Percentiles rank a stretch among this genome's conserved stretches.
These are phyloP conservation scores for Meloidogyne floridensis DNA, from an alignment of 1,140 invertebrate genomes.

Conservation along the genomic window DNA sequence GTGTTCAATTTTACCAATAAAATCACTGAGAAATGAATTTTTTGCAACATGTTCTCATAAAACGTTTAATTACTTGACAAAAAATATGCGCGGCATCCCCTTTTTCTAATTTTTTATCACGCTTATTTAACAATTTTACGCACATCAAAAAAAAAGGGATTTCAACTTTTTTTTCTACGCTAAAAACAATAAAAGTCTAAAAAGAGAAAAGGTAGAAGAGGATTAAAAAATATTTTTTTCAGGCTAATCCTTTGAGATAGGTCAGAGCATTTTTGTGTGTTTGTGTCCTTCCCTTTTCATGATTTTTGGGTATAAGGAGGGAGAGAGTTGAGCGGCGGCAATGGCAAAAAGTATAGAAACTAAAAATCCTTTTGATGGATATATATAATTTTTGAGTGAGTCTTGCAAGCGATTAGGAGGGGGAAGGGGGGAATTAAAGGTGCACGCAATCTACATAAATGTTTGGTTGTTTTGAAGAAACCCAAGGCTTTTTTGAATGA, in stretches of 20 bases:
- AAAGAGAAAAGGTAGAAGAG: neutral
- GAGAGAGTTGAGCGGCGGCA: neutral
- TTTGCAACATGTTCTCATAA: neutral
- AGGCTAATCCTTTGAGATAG: neutral
- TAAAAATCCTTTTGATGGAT: neutral
- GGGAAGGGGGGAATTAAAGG: too few relatives aligned
- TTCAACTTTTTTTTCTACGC: too few relatives aligned
- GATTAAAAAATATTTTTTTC: neutral
- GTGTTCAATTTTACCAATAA: neutral
- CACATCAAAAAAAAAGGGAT: neutral
- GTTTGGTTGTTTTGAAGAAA: too few relatives aligned
- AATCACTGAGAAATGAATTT: too few relatives aligned
- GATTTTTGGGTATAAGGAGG: too few relatives aligned
- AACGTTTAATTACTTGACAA: neutral
- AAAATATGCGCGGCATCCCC: neutral
- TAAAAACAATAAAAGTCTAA: neutral
- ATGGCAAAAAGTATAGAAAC: neutral
- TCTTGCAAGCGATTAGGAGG: slow-evolving; percentile 2
- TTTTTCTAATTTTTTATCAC: neutral
- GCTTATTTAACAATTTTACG: neutral
- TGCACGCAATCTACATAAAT: too few relatives aligned
- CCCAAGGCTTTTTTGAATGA: too few relatives aligned
- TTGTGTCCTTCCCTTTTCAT: neutral
- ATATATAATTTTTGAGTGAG: neutral
- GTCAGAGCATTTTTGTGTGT: neutral